phyloP scores from a whole-genome alignment of 2,797 vertebrate genomes.

The Pseudotriccus pelzelni region DNA sequence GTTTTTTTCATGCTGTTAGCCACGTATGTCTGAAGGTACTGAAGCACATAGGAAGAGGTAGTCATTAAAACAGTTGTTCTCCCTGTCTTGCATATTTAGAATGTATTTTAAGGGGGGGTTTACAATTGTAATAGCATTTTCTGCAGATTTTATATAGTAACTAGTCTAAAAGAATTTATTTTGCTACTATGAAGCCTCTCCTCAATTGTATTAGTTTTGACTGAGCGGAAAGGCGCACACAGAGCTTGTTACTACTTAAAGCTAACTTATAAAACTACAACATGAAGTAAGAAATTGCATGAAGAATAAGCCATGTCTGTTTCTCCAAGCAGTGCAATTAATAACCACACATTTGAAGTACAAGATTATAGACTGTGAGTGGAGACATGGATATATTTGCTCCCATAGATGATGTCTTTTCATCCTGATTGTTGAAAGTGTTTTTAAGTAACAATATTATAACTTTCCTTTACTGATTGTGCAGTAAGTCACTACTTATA shows the following conservation, averaged over 20 bases:
- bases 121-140: not conserved
- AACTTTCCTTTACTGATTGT: not conserved
- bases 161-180: not conserved
- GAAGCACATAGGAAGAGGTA: not conserved
- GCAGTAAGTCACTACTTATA: not conserved
- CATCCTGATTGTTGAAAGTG: not conserved
- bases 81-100: not conserved
- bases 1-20: conserved; percentile 83
- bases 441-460: not conserved
- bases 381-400: not conserved
- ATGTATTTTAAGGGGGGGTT: not conserved
- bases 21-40: conserved; percentile 66
- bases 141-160: not conserved
- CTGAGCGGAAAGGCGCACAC: not conserved
- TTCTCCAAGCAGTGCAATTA: not conserved
- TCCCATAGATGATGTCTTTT: not conserved
- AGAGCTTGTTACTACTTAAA: not conserved
- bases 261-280: not conserved
- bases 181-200: not conserved
- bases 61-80: not conserved
- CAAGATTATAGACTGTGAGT: not conserved
- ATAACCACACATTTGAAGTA: not conserved
- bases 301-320: not conserved
- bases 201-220: not conserved
- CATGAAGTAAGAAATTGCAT: not conserved